These are phyloP conservation scores for Aldrovandia affinis DNA, from an alignment of 2,797 vertebrate species.

Conservation along the genomic window DNA sequence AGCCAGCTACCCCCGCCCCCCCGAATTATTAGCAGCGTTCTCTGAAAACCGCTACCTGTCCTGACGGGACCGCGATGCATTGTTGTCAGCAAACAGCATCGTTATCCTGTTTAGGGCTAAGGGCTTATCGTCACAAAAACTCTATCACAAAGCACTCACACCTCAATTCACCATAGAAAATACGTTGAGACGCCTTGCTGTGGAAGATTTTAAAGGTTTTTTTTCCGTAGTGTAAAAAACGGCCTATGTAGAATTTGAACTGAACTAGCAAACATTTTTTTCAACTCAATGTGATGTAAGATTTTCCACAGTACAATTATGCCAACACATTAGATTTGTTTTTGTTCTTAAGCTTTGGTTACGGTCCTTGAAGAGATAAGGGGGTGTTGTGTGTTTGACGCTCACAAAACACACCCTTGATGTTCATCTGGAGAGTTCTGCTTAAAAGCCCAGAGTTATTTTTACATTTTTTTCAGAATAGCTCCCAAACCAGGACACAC, in stretches of 20 bases:
- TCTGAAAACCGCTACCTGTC: background rate
- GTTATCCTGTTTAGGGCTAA: background rate
- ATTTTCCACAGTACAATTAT: background rate
- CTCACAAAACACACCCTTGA: conserved; percentile 44
- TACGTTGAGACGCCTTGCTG: too few species aligned
- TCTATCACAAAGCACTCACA: background rate
- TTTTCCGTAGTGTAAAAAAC: too few species aligned
- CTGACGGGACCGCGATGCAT: background rate
- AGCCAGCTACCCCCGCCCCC: background rate
- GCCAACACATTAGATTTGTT: background rate
- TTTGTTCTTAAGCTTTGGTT: background rate
- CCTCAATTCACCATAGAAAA: background rate
- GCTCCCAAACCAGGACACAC: conserved; percentile 37
- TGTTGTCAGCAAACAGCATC: background rate
- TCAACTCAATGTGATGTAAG: background rate
- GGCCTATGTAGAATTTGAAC: background rate
- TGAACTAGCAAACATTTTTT: background rate
- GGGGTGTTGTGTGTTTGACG: conserved; percentile 47
- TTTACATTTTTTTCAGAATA: conserved; percentile 18
- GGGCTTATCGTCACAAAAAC: background rate
- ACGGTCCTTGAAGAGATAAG: conserved; percentile 43
- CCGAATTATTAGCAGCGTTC: background rate
- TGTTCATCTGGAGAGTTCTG: conserved; percentile 29
- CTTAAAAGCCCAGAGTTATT: conserved; percentile 32
- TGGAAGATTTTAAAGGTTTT: too few species aligned